Evolutionary conservation across 2,113 vertebrate species (phyloP).

Genomic region (Alouatta palliata): DNA sequence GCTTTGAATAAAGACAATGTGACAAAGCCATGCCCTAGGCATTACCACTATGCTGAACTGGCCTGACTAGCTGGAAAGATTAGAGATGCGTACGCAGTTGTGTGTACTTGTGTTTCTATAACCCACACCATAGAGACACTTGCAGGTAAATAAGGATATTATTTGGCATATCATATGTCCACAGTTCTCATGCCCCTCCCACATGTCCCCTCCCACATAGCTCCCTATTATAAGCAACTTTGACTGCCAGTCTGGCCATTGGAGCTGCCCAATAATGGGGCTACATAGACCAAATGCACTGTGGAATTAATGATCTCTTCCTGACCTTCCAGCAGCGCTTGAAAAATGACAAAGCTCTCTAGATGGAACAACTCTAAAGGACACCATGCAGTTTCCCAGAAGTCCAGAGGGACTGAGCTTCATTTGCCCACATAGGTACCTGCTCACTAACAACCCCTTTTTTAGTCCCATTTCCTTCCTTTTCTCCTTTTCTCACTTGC

Average conservation of each 20-base stretch:
- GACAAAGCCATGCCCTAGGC: background rate
- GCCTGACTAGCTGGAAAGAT: background rate
- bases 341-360: background rate
- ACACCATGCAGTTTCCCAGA: background rate
- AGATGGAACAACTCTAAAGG: background rate
- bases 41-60: background rate
- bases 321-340: background rate
- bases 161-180: background rate
- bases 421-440: background rate
- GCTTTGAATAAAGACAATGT: background rate
- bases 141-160: background rate
- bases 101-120: background rate
- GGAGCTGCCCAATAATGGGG: no score
- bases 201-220: background rate
- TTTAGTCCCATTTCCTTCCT: rapidly evolving
- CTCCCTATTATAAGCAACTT: background rate
- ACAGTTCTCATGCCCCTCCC: background rate
- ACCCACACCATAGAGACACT: background rate
- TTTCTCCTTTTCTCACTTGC: background rate
- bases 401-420: background rate
- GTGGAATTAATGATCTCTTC: background rate
- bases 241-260: background rate
- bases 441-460: no score
- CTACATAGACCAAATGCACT: background rate
- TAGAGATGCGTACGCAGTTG: background rate